Percentiles rank a stretch among this genome's conserved stretches.
These are phyloP conservation scores for Rhingia campestris DNA, from an alignment of 2,888 invertebrate species.

Conservation along the genomic window DNA sequence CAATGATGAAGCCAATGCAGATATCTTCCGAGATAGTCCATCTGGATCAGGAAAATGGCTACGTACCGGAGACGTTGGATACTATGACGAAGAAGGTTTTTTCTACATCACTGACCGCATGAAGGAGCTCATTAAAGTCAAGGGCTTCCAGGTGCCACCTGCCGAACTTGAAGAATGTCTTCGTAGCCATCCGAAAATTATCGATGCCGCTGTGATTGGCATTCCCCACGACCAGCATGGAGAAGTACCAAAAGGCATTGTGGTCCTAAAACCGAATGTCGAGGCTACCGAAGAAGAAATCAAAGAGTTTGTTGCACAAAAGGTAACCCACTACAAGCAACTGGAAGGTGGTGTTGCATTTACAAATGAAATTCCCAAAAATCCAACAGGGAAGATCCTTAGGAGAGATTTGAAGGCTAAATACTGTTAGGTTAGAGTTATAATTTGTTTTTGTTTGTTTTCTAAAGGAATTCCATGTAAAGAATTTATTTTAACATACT, in stretches of 20 bases:
- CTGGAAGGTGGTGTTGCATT: constrained; percentile 87
- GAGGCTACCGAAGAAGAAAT: constrained; percentile 85
- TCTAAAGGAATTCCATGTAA: constrained; percentile 10
- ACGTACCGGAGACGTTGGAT: constrained; percentile 88
- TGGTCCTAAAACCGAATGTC: constrained; percentile 84
- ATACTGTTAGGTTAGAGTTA: constrained; percentile 76
- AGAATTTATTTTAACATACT: constrained; percentile 1
- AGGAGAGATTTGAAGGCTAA: constrained; percentile 84
- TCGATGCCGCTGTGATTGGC: constrained; percentile 93
- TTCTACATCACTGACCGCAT: constrained; percentile 89
- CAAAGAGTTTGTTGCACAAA: constrained; percentile 85
- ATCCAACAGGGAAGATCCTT: constrained; percentile 90
- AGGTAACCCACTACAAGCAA: constrained; percentile 90
- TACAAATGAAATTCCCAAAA: constrained; percentile 89
- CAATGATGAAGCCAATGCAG: constrained; percentile 88
- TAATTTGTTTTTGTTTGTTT: constrained; percentile 5
- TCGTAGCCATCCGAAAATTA: constrained; percentile 85
- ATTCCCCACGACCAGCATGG: constrained; percentile 87
- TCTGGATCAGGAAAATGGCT: constrained; percentile 85
- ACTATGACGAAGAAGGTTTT: constrained; percentile 85
- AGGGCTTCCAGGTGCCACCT: constrained; percentile 91
- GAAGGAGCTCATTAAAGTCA: constrained; percentile 93
- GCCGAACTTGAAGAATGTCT: constrained; percentile 89
- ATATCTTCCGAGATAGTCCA: constrained; percentile 86
- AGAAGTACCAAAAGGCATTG: constrained; percentile 90